Evolutionary conservation across 1,140 invertebrate species (phyloP).

Genomic region (Drosophila sp.): DNA sequence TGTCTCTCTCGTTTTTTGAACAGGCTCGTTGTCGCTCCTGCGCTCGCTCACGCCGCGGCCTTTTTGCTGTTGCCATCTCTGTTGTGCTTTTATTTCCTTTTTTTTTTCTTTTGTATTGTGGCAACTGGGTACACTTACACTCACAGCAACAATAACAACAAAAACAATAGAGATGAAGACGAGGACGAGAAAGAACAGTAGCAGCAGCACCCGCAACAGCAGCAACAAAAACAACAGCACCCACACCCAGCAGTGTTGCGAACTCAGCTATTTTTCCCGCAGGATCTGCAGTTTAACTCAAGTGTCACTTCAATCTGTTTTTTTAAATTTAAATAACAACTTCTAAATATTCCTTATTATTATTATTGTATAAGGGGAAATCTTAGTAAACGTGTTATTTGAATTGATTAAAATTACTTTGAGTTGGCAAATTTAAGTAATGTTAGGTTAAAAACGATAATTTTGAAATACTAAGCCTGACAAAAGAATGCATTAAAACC

Average conservation of each 20-base stretch:
- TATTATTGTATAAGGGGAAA: no score
- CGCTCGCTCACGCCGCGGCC: conserved; percentile 4
- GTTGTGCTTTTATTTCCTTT: conserved; percentile 28
- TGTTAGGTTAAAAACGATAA: no score
- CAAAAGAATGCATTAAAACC: no score
- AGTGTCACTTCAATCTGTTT: no score
- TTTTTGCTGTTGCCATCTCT: conserved; percentile 49
- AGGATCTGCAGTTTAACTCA: no score
- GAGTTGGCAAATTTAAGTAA: no score
- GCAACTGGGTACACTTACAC: conserved; percentile 45
- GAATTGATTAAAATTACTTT: no score
- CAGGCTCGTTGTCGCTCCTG: conserved; percentile 13
- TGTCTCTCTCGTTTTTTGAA: conserved; percentile 35
- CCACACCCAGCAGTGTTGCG: background rate
- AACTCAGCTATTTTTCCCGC: no score
- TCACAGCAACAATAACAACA: conserved; percentile 24
- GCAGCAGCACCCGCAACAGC: conserved; percentile 20
- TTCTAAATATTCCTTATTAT: no score
- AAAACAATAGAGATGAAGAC: conserved; percentile 7
- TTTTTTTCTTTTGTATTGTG: conserved; percentile 23
- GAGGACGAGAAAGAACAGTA: background rate
- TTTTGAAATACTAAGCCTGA: no score
- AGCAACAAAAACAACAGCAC: conserved; percentile 20
- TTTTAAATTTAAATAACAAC: no score
- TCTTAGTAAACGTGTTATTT: no score